A percentile compares a stretch with the other conserved stretches of the same genome.
Evolutionary conservation across 2,888 invertebrate species (phyloP).

Genomic region (Podotricha telesiphe): DNA sequence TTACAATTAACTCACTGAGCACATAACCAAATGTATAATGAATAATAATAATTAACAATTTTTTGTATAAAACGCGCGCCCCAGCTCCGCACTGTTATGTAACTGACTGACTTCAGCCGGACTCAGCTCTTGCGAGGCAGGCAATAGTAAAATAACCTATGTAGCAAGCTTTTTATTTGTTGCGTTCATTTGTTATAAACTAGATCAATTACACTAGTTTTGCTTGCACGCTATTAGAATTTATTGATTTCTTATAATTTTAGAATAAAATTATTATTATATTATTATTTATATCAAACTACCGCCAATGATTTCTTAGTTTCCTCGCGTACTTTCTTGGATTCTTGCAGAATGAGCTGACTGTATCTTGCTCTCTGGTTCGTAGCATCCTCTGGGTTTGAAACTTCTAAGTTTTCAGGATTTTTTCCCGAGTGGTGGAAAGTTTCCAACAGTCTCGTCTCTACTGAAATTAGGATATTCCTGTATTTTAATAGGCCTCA

Average conservation of each 20-base stretch:
- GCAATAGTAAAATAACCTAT: conserved; percentile 13
- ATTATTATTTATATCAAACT: no score
- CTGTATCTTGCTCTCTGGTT: no score
- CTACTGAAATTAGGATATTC: no score
- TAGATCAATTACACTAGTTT: conserved; percentile 15
- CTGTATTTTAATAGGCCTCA: no score
- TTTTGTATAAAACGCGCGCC: conserved; percentile 47
- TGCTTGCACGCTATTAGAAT: conserved; percentile 1
- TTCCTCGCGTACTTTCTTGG: no score
- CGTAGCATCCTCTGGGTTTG: no score
- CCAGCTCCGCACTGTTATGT: conserved; percentile 23
- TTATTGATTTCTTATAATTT: neutral
- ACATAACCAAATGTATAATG: conserved; percentile 31
- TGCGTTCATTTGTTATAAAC: conserved; percentile 18
- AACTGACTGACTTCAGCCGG: conserved; percentile 25
- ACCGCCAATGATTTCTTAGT: no score
- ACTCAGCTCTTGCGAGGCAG: conserved; percentile 7
- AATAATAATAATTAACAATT: conserved; percentile 3
- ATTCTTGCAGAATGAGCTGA: no score
- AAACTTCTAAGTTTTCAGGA: no score
- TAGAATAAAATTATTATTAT: no score
- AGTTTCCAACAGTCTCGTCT: no score
- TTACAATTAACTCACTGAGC: conserved; percentile 26
- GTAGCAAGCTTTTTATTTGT: conserved; percentile 34
- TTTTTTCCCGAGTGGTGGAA: no score